Base-by-base conservation (phyloP, 2,888 invertebrate genomes). In the Argyra leucocephala region DNA sequence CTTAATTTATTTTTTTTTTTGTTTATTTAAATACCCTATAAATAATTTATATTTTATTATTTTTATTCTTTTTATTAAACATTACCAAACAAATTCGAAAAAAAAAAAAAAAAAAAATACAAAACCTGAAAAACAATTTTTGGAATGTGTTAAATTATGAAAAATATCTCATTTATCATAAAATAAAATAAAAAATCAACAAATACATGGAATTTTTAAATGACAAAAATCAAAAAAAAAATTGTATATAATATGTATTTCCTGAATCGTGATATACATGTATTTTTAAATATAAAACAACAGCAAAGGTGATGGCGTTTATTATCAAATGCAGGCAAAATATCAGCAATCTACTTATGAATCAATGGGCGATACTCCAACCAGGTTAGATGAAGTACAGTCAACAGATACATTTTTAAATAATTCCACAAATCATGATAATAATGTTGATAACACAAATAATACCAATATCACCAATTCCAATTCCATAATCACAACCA, bases 281-380 rank as follows among this genome's bases (percentile, higher is more conserved):
- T 48, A 15, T 48, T 48, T 48, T 3, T 48, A 12, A 67, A 63
- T 65, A 57, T 66, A 64, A 67, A 60, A 62, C 24, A 62, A 66
- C 22, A 36, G 22, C n/a, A 37, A 62, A 83, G 93, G 93, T 81
- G 91, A 93, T 83, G 94, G 93, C 82, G 86, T 90, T 81, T 86
- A 85, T 82, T 94, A 84, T 85, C 90, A 90, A 74, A 90, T 90
- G 79, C 87, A 89, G 75, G 85, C 87, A 75, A 82, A 82, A 76
- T 83, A 83, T 78, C 83, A 83, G 76, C 84, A 83, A 76, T 84
- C 83, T 81, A 82, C 83, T 76, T 93, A 93, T 86, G 88, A 92
- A 83, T 91, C 93, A 74, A 93, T 93, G 92, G 92, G 91, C 82
- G 88, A 86, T 82, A 90, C 87, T 80, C 87, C 85, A 81, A 86